Base-by-base conservation (phyloP, 2,113 vertebrate species). In the Hippopotamus amphibius region DNA sequence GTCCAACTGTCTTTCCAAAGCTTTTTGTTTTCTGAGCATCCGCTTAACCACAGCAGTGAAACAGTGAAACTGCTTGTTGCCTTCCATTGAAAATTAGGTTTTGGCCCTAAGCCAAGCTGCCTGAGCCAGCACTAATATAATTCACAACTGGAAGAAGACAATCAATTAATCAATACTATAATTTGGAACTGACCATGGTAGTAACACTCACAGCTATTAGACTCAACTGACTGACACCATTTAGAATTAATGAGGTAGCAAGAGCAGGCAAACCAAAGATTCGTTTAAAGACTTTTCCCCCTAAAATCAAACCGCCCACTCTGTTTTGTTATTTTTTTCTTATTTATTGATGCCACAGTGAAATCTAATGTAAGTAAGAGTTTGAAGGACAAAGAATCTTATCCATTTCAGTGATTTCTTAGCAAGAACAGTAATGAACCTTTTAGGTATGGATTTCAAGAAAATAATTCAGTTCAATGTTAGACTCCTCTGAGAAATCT, bases 141-240 rank as follows among this genome's bases (percentile, higher is more conserved):
- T 98, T 98, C 98, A 98, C 98, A 98, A 98, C 95, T 98, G 96
- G 97, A 99, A 98, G 97, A 98, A 98, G 97, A 93, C 95, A 98
- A 98, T 99, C 98, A 99, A 99, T 99, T 98, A 99, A 99, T 99
- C 99, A 99, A 98, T 99, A 98, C 96, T 97, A 97, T 98, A 98
- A 99, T 99, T 98, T 99, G 98, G 98, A 98, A 98, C 98, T 99
- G 98, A 98, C 98, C 98, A 96, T 93, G 95, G 93, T 95, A 98
- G 98, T 98, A 98, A 97, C 97, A 98, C 92, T 98, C 97, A 89
- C 53, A 98, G 97, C 97, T 97, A 97, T 99, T 98, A 98, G 95
- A 98, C 96, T 96, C 98, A 97, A 92, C 97, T 97, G 97, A 98
- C 96, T 98, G 98, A 98, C 98, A 99, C 88, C 84, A 96, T 98